Evolutionary conservation across 1,140 invertebrate genomes (phyloP).

Genomic region (Pemphigus obesinymphae): DNA sequence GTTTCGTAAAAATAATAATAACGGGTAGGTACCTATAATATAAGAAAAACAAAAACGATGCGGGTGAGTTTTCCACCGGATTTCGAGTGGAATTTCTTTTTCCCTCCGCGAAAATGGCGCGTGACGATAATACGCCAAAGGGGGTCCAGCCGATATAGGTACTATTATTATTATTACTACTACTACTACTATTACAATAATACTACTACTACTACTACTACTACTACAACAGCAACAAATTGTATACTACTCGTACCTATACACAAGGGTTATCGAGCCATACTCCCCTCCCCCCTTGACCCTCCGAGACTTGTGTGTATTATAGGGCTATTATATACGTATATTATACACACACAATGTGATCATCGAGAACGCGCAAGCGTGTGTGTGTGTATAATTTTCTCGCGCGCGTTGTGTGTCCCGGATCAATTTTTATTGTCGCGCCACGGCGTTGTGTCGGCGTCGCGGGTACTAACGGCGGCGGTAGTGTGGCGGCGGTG

Average conservation of each 20-base stretch:
- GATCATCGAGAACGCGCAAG: too few relatives aligned
- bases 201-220: too few relatives aligned
- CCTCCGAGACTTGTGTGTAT: neutral
- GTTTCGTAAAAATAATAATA: neutral
- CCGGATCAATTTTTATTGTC: conserved; percentile 39
- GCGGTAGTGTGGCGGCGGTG: neutral
- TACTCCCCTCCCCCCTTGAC: neutral
- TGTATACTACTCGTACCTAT: neutral
- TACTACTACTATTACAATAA: too few relatives aligned
- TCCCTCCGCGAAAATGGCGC: neutral
- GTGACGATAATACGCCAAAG: neutral
- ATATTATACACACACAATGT: neutral
- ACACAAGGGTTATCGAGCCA: neutral
- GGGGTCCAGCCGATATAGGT: too few relatives aligned
- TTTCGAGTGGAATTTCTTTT: neutral
- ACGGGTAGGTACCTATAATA: too few relatives aligned
- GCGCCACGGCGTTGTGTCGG: neutral
- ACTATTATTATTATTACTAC: too few relatives aligned
- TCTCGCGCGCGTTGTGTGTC: neutral
- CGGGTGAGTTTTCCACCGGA: too few relatives aligned
- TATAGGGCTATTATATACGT: neutral
- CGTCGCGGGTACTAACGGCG: neutral
- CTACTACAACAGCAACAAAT: too few relatives aligned
- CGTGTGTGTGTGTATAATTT: neutral
- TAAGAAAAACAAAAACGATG: too few relatives aligned